Evolutionary conservation across 2,113 vertebrate genomes (phyloP), one percentile per base, ranked within the genome.

Genomic region (Bufo gargarizans): DNA sequence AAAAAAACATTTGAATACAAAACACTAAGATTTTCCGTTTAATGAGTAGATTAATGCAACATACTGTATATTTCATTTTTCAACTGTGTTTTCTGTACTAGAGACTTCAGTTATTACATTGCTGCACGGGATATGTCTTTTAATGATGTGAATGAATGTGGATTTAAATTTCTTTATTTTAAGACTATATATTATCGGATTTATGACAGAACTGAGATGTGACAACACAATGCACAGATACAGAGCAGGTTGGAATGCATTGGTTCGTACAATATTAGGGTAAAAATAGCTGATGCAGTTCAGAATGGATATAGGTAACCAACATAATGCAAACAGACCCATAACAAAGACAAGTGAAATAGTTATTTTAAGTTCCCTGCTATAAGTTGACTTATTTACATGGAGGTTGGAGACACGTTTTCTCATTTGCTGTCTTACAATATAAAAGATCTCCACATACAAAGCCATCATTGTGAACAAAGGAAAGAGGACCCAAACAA

Each of bases 301-400:
- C 78, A 97, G 92, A 67, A 97, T 94, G 89, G 96, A 97, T 61
- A 99, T 92, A 0, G 97, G 97, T 90, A 99, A 89, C 98, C 97
- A 99, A 90, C 96, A 97, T 45, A 97, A 1, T 0, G 92, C 93
- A 74, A 98, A 99, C 43, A 98, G 94, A 89, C 96, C 92, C 55
- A 99, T 94, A 88, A 99, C 96, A 45, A 99, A 92, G 0, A 94
- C 94, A 33, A 99, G 89, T 0, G 97, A 98, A 86, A 96, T 97
- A 53, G 97, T 97, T 17, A 94, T 92, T 91, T 91, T 97, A 91
- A 96, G 94, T 90, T 99, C 97, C 58, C 96, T 96, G 43, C 93
- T 93, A 0, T 96, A 98, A 90, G 97, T 97, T 0, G 53, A 82
- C 0, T 95, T 91, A 43, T 45, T 69, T 67, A 20, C 45, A 12